Evolutionary conservation across 2,888 invertebrate species (phyloP).

Genomic region (Noctua comes): DNA sequence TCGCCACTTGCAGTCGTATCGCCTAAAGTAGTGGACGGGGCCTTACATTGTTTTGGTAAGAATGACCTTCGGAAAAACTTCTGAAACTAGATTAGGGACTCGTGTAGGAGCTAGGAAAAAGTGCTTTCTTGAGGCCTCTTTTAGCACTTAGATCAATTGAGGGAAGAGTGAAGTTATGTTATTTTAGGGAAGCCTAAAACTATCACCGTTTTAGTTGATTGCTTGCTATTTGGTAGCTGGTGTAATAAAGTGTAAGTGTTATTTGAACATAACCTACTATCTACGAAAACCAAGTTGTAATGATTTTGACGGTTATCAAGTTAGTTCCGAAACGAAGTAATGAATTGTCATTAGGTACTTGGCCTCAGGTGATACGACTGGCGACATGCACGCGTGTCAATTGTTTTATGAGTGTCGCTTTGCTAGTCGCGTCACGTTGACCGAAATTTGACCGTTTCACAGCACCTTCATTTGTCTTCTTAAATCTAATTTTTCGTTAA

Average conservation of each 20-base stretch:
- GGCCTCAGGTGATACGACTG: no score
- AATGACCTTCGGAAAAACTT: slow-evolving; percentile 27
- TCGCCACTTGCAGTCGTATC: no score
- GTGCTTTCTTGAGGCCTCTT: neutral
- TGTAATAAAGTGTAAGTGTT: neutral
- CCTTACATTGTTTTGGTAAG: slow-evolving; percentile 39
- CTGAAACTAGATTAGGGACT: slow-evolving; percentile 23
- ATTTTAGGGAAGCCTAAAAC: slow-evolving; percentile 1
- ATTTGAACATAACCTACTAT: neutral
- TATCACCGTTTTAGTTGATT: slow-evolving; percentile 5
- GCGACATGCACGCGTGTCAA: no score
- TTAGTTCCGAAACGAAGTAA: neutral
- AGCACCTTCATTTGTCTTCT: no score
- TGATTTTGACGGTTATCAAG: neutral
- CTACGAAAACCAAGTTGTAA: no score
- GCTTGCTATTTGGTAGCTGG: neutral
- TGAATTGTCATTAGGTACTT: no score
- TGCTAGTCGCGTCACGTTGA: no score
- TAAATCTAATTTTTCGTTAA: no score
- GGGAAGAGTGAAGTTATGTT: neutral
- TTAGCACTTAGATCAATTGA: slow-evolving; percentile 3
- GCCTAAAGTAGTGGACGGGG: neutral
- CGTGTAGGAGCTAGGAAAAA: slow-evolving; percentile 14
- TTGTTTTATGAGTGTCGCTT: no score
- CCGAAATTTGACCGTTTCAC: no score